These are phyloP conservation scores for Rhynchotus rufescens DNA, from an alignment of 2,797 vertebrate species.

Conservation along the genomic window DNA sequence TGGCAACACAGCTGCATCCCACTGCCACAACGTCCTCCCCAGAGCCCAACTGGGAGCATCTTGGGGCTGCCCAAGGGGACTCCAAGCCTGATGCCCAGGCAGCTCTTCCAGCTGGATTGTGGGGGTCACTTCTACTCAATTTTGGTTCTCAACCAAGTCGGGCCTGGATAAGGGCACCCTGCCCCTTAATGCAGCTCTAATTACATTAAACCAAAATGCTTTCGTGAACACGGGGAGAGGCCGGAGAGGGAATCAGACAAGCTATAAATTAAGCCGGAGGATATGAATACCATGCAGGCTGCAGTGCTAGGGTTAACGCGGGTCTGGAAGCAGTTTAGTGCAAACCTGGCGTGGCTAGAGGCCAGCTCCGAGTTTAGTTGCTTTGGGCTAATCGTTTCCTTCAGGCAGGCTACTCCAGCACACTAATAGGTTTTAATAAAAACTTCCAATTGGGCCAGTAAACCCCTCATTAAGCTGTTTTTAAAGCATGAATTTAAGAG, in stretches of 20 bases:
- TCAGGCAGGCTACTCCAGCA: conserved; percentile 81
- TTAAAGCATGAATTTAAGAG: conserved; percentile 91
- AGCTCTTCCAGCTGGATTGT: background rate
- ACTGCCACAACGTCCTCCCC: background rate
- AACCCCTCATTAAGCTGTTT: conserved; percentile 93
- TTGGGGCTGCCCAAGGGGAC: fast-evolving
- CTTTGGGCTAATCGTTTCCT: conserved; percentile 89
- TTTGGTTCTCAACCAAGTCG: background rate
- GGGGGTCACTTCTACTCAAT: background rate
- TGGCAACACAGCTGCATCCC: background rate
- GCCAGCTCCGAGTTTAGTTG: conserved; percentile 57
- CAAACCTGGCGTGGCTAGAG: conserved; percentile 54
- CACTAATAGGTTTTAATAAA: conserved; percentile 90
- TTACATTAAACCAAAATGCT: conserved; percentile 43
- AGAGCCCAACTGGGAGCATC: fast-evolving
- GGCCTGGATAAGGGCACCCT: background rate
- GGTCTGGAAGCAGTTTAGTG: conserved; percentile 78
- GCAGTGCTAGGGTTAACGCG: conserved; percentile 1
- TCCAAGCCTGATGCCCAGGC: fast-evolving
- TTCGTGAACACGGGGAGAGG: background rate
- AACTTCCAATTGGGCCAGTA: conserved; percentile 90
- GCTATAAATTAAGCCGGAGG: conserved; percentile 54
- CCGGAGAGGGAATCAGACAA: conserved; percentile 31
- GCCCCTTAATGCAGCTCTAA: conserved; percentile 30
- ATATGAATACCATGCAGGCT: conserved; percentile 58